Conservation (phyloP, 2,797 vertebrate species). For the Argentina silus region DNA sequence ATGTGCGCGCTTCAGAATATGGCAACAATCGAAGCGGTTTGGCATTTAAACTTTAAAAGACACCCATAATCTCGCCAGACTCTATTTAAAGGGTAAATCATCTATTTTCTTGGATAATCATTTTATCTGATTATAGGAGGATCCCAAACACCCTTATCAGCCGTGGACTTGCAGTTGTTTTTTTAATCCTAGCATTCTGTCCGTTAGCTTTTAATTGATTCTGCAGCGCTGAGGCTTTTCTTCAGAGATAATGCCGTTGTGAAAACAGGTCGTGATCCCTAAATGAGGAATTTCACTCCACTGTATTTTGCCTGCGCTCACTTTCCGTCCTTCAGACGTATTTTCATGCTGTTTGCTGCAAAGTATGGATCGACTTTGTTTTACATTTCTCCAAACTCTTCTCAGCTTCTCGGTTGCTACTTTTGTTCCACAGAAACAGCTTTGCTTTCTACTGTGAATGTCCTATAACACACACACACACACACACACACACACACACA, state of each 20-base stretch:
- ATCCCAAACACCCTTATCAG: slow-evolving; percentile 82
- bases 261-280: slow-evolving; percentile 73
- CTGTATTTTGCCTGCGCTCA: slow-evolving; percentile 46
- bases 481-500: background rate
- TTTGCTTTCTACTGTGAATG: slow-evolving; percentile 37
- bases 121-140: slow-evolving; percentile 83
- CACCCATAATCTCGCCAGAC: slow-evolving; percentile 67
- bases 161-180: slow-evolving; percentile 70
- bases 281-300: slow-evolving; percentile 66
- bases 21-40: slow-evolving; percentile 68
- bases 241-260: slow-evolving; percentile 77
- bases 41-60: slow-evolving; percentile 76
- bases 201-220: slow-evolving; percentile 81
- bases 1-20: slow-evolving; percentile 32
- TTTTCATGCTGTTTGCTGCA: slow-evolving; percentile 10
- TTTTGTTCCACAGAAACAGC: slow-evolving; percentile 20
- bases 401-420: background rate
- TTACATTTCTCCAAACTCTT: slow-evolving; percentile 42
- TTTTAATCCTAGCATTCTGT: slow-evolving; percentile 79
- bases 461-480: slow-evolving; percentile 12
- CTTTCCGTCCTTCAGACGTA: slow-evolving; percentile 55
- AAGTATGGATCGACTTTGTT: slow-evolving; percentile 65
- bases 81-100: slow-evolving; percentile 78
- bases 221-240: slow-evolving; percentile 68
- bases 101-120: slow-evolving; percentile 78